Evolutionary conservation across 2,888 invertebrate genomes (phyloP).

Genomic region (Danaus chrysippus): DNA sequence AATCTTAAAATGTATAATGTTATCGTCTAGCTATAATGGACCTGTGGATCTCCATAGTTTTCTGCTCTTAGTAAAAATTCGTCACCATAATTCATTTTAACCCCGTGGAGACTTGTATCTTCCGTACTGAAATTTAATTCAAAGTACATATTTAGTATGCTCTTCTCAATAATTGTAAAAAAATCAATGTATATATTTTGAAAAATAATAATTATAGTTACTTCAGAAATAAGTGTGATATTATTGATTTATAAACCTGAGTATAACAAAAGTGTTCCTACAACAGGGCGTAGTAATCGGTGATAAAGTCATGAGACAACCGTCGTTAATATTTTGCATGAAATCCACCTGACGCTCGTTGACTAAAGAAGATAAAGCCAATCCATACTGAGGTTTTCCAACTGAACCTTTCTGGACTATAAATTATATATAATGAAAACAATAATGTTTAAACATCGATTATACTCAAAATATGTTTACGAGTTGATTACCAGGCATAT

Average conservation of each 20-base stretch:
- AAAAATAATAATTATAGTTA: too few species aligned
- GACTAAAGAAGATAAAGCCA: constrained; percentile 67
- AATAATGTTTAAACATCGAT: neutral
- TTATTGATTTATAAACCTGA: constrained; percentile 43
- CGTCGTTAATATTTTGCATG: constrained; percentile 65
- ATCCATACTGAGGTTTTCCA: constrained; percentile 53
- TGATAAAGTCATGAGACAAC: constrained; percentile 68
- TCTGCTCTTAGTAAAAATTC: constrained; percentile 65
- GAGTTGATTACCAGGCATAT: constrained; percentile 55
- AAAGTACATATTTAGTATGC: neutral
- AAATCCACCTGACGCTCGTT: constrained; percentile 66
- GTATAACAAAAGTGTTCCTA: constrained; percentile 68
- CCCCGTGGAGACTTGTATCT: constrained; percentile 49
- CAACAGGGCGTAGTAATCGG: constrained; percentile 72
- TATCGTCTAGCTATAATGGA: constrained; percentile 23
- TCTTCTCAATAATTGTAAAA: neutral
- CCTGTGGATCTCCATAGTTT: constrained; percentile 67
- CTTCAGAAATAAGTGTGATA: too few species aligned
- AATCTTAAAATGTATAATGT: too few species aligned
- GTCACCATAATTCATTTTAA: constrained; percentile 67
- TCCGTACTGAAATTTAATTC: constrained; percentile 42
- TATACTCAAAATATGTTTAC: neutral
- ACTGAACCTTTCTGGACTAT: constrained; percentile 40
- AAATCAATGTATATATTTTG: neutral
- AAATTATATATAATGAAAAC: constrained; percentile 12